Evolutionary conservation across 2,113 vertebrate species (phyloP).

Genomic region (Planiliza haematocheilus): DNA sequence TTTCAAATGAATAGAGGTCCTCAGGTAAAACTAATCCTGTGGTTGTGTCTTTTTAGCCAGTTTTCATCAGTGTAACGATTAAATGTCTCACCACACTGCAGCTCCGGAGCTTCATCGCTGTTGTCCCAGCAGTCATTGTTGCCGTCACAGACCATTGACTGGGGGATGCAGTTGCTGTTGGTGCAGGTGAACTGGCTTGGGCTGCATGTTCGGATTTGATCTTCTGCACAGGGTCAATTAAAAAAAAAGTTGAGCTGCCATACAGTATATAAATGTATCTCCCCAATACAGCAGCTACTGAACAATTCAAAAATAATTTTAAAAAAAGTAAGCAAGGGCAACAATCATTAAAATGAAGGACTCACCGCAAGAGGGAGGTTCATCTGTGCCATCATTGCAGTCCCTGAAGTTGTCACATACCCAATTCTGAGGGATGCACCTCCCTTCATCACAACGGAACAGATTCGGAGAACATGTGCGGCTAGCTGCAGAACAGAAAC

Average conservation of each 20-base stretch:
- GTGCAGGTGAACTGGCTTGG: constrained; percentile 78
- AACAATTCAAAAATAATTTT: not conserved
- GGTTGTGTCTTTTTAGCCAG: too few relatives aligned
- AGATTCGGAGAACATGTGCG: constrained; percentile 69
- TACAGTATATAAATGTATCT: not conserved
- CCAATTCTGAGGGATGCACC: constrained; percentile 75
- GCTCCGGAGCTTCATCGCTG: constrained; percentile 91
- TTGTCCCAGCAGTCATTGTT: constrained; percentile 95
- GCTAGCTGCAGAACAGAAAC: constrained; percentile 46
- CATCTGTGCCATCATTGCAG: constrained; percentile 80
- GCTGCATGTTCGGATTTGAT: constrained; percentile 72
- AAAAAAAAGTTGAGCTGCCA: too few relatives aligned
- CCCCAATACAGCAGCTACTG: not conserved
- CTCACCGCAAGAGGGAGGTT: constrained; percentile 78
- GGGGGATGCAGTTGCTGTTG: constrained; percentile 80
- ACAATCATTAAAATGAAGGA: too few relatives aligned
- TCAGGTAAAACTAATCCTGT: too few relatives aligned
- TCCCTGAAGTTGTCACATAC: constrained; percentile 75
- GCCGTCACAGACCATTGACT: constrained; percentile 78
- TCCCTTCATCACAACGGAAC: constrained; percentile 74
- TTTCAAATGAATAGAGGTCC: too few relatives aligned
- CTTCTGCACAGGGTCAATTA: constrained; percentile 69
- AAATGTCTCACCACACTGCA: constrained; percentile 78
- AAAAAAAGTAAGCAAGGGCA: not conserved
- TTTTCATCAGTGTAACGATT: constrained; percentile 32